Base-by-base conservation (phyloP, 2,888 invertebrate species). In the Elegia similella region DNA sequence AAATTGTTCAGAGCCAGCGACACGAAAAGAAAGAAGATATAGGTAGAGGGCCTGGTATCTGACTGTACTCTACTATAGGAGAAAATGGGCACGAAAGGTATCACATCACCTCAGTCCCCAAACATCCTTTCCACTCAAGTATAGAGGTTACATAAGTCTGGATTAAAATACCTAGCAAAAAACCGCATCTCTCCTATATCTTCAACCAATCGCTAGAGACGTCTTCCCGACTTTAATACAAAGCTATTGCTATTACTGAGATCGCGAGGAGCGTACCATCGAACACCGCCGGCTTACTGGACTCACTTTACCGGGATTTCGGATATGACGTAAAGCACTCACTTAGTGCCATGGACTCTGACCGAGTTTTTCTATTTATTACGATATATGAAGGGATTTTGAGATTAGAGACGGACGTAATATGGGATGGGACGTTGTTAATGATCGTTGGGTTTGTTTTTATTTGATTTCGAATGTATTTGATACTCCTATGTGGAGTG, bases 321-420 rank as follows among this genome's bases (percentile, higher is more conserved):
- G 85, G 88, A 88, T 90, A 90, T 91, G 90, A 90, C 89, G 89
- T 88, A 88, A 88, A 88, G 84, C 87, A 89, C 89, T 89, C 88
- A 86, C 83, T 86, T 86, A 86, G 80, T 70, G 70, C 73, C 70
- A 78, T 72, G 73, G 71, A 72, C 67, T 70, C 77, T 84, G 87
- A 84, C 87, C 87, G 87, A 87, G 76, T 87, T 89, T 88, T 86
- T 87, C 79, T 84, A 86, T 88, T 88, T 88, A 88, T 88, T 86
- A 87, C 82, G 82, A 84, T 85, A 82, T 82, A 83, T 80, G 80
- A 80, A 76, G 78, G 76, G 73, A 70, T 69, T 69, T 67, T 64
- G 69, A 75, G 84, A 86, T 86, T 84, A 86, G 82, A 78, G 78
- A 68, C 70, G 74, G 72, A 74, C 78, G 80, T 82, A 84, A 82